phyloP scores from a whole-genome alignment of 2,888 invertebrate species.

The Cheilosia impressa region DNA sequence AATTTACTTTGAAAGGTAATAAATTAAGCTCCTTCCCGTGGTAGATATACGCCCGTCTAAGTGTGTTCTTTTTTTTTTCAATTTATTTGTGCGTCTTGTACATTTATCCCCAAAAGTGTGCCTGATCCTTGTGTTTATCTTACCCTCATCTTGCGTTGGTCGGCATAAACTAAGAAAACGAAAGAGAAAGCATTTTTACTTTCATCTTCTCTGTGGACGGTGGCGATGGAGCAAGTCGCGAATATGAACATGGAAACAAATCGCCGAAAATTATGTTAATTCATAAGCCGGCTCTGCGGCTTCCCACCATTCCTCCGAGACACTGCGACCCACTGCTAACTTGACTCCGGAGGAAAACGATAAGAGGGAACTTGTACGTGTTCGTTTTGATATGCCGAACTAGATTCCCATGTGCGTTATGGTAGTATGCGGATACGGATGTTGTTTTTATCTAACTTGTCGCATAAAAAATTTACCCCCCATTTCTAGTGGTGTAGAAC shows the following conservation, averaged over 20 bases:
- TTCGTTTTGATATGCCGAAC: slow-evolving; percentile 31
- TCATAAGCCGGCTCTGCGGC: slow-evolving; percentile 46
- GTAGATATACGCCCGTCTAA: slow-evolving; percentile 56
- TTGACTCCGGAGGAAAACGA: slow-evolving; percentile 35
- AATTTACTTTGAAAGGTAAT: slow-evolving; percentile 75
- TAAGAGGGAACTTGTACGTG: slow-evolving; percentile 5
- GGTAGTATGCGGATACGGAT: slow-evolving; percentile 33
- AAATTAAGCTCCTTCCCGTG: slow-evolving; percentile 67
- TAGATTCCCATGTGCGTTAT: slow-evolving; percentile 60
- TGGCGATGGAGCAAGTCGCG: slow-evolving; percentile 27
- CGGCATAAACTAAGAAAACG: slow-evolving; percentile 61
- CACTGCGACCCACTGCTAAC: slow-evolving; percentile 13
- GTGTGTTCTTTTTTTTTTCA: slow-evolving; percentile 51
- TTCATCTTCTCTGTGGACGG: slow-evolving; percentile 41
- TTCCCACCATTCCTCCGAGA: not conserved
- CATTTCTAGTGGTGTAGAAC: slow-evolving; percentile 4
- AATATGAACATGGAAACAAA: slow-evolving; percentile 70
- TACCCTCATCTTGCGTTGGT: slow-evolving; percentile 60
- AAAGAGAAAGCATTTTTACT: slow-evolving; percentile 66
- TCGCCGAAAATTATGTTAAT: slow-evolving; percentile 73
- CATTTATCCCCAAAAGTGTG: not conserved
- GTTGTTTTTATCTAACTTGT: slow-evolving; percentile 37
- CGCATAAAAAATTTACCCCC: slow-evolving; percentile 5
- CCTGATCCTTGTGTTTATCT: slow-evolving; percentile 68
- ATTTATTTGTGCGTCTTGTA: slow-evolving; percentile 53